Base-by-base conservation (phyloP, 2,888 invertebrate genomes). In the Neoaliturus tenellus region DNA sequence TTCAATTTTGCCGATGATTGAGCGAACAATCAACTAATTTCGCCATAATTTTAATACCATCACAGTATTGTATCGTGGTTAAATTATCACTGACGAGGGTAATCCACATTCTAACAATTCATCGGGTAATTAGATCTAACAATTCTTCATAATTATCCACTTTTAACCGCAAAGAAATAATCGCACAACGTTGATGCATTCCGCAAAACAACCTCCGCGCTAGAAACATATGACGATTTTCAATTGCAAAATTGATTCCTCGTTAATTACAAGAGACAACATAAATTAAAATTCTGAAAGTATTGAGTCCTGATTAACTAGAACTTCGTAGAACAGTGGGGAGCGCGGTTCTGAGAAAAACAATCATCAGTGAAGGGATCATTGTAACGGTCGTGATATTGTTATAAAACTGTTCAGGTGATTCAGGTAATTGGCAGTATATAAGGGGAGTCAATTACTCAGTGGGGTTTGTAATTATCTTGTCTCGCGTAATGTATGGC, bases 361-460 rank as follows among this genome's bases (percentile, higher is more conserved):
- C 28, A 62, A 62, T 62, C 55, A 55, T 25, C 2, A 2, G 28
- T 3, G 31, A 62, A 62, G 3, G 31, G 14, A 3, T 23, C 51
- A 10, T 20, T 23, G 51, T 48, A 51, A 51, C 51, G 51, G 51
- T 48, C 48, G 12, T 17, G 48, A 48, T 55, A 23, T 4, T 25
- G 12, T 3, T 55, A 55, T 55, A 55, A 55, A 55, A 48, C 48
- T 55, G 55, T 20, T 4, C 55, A 12, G 23, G 62, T 17, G 31
- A 6, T 20, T 20, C 6, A 28, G 62, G 62, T 62, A 62, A 62
- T 62, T 62, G 62, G 20, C 31, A 17, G 31, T 62, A 62, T 31
- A 62, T 62, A 28, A 62, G 28, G 62, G 14, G 8, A n/a, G 8
- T 58, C 62, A 62, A 62, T 62, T 62, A 62, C 62, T 28, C 31